phyloP scores from a whole-genome alignment of 2,113 vertebrate species.

The Hyaena hyaena region DNA sequence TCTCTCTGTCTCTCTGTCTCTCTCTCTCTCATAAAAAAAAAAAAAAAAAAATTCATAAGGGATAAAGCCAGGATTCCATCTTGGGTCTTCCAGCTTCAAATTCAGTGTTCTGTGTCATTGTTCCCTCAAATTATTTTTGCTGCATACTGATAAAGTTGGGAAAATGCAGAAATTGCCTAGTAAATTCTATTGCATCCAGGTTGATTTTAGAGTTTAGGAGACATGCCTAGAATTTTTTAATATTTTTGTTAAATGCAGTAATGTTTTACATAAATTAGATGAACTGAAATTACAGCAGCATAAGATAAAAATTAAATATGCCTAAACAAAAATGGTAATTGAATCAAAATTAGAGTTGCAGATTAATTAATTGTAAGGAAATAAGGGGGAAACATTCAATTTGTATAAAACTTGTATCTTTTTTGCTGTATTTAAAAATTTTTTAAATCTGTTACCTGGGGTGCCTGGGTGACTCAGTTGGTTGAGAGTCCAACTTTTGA shows the following conservation, averaged over 20 bases:
- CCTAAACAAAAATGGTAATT: conserved; percentile 29
- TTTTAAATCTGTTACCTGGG: background rate
- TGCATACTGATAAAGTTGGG: background rate
- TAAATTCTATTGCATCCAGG: background rate
- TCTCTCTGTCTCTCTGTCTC: too few relatives aligned
- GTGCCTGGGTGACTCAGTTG: too few relatives aligned
- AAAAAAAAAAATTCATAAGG: background rate
- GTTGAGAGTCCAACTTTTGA: too few relatives aligned
- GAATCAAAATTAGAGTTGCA: conserved; percentile 23
- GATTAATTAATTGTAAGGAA: background rate
- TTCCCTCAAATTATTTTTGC: background rate
- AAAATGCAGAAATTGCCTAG: background rate
- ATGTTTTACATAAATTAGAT: background rate
- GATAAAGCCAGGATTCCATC: background rate
- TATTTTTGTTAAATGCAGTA: conserved; percentile 33
- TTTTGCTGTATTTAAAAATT: background rate
- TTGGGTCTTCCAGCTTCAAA: background rate
- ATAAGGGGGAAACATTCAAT: background rate
- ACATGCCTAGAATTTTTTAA: conserved; percentile 30
- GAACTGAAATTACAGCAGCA: conserved; percentile 39
- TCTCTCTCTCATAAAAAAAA: too few relatives aligned
- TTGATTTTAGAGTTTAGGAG: conserved; percentile 24
- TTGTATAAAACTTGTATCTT: background rate
- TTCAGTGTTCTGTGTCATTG: background rate
- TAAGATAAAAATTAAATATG: background rate